Base-by-base conservation (phyloP, 1,140 invertebrate genomes). In the Phymastichus coffea region DNA sequence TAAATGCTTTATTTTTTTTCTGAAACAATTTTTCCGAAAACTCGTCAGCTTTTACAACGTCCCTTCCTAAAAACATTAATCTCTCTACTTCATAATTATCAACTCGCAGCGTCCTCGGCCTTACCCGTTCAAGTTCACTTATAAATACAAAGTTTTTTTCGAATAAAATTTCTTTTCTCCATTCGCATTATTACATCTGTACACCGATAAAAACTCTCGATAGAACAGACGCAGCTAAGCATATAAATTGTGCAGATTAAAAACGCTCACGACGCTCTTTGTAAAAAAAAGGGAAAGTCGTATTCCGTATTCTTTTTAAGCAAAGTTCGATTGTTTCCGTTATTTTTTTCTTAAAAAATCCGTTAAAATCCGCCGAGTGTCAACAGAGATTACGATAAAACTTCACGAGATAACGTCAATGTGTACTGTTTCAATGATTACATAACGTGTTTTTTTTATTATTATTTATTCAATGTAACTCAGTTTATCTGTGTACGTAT, bases 1-100 rank as follows among this genome's bases (percentile, higher is more conserved):
- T 3, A 37, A 53, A 59, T 60, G 43, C 17, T 60, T 60, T 54
- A 60, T 60, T 60, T 56, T 58, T 53, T n/a, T n/a, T n/a, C n/a
- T 37, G 20, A 40, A 54, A 60, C 43, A 54, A 48, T 54, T 60
- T 48, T 38, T n/a, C n/a, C n/a, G n/a, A 3, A n/a, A 60, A 60
- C 53, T 48, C 38, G 43, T 38, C 7, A 54, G 30, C 14, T 23
- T 38, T 60, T 48, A 60, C 43, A 60, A 54, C 48, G 53, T 48
- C 25, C 15, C 38, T 28, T 28, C 12, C 28, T 19, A 46, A n/a
- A 20, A 23, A 30, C 30, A 48, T 33, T 35, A 23, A 28, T 52
- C 1, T 33, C 1, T n/a, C n/a, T n/a, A n/a, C n/a, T n/a, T n/a
- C n/a, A n/a, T n/a, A n/a, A n/a, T 38, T 38, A 9, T 23, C n/a